Conservation (phyloP, 2,113 vertebrate species). For the Reinhardtius hippoglossoides region DNA sequence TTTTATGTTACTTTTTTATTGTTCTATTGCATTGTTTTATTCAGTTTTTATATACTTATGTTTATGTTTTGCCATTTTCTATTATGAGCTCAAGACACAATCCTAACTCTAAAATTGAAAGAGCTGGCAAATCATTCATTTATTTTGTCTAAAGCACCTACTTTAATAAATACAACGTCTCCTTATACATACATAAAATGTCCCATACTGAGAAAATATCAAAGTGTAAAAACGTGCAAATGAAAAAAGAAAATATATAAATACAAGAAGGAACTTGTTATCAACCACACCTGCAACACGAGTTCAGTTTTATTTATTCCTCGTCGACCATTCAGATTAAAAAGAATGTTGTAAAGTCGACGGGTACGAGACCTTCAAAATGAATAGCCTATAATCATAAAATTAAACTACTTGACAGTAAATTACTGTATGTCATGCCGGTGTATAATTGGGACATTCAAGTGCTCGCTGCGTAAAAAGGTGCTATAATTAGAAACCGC, state of each 20-base stretch:
- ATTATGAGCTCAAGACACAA: background rate
- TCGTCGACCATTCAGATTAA: background rate
- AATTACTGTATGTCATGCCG: constrained; percentile 57
- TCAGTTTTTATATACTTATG: background rate
- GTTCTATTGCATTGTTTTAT: no score
- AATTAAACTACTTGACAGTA: constrained; percentile 63
- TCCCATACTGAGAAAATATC: background rate
- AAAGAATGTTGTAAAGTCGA: constrained; percentile 12
- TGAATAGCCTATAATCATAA: constrained; percentile 49
- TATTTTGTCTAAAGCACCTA: background rate
- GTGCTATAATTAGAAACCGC: constrained; percentile 84
- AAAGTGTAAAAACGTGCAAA: background rate
- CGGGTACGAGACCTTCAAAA: background rate
- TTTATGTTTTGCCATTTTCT: background rate
- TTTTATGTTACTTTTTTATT: background rate
- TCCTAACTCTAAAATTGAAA: background rate
- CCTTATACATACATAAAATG: background rate
- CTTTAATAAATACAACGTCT: background rate
- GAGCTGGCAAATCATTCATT: background rate
- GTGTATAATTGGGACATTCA: constrained; percentile 76
- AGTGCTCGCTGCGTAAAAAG: constrained; percentile 69
- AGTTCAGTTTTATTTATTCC: constrained; percentile 5
- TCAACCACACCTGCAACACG: background rate
- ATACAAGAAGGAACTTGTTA: background rate
- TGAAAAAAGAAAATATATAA: background rate